These are phyloP conservation scores for Porites divaricata DNA, from an alignment of 92 coral and sea anemone species.

Conservation along the genomic window DNA sequence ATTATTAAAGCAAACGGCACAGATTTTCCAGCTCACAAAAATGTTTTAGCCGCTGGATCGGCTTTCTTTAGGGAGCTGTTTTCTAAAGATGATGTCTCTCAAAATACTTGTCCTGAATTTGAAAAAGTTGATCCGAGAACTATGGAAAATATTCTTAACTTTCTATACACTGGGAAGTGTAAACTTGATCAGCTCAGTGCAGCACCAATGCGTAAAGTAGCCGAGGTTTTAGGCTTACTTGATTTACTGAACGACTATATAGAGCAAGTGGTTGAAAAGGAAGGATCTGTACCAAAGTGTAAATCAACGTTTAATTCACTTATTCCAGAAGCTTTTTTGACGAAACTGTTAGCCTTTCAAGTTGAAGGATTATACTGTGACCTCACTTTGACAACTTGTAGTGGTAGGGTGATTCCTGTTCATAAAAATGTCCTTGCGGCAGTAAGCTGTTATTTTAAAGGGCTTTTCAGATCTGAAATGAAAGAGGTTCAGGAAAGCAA, in stretches of 20 bases:
- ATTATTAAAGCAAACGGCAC: conserved; percentile 34
- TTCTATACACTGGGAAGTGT: conserved; percentile 57
- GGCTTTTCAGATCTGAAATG: conserved; percentile 66
- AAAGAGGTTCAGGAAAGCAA: conserved; percentile 55
- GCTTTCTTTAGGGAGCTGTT: conserved; percentile 47
- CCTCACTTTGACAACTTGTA: conserved; percentile 40
- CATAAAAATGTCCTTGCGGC: conserved; percentile 69
- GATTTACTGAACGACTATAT: conserved; percentile 14
- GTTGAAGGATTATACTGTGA: conserved; percentile 54
- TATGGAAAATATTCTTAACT: conserved; percentile 38
- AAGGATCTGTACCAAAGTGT: conserved; percentile 19
- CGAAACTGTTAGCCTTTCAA: conserved; percentile 30
- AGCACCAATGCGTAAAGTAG: conserved; percentile 32
- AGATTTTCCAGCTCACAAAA: conserved; percentile 54
- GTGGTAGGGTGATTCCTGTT: conserved; percentile 45
- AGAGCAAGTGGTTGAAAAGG: conserved; percentile 1
- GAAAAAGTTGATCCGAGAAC: conserved; percentile 44
- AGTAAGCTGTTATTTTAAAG: conserved; percentile 62
- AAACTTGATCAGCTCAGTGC: conserved; percentile 38
- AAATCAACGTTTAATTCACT: conserved; percentile 32
- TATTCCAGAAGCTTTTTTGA: conserved; percentile 26
- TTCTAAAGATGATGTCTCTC: conserved; percentile 13
- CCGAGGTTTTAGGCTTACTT: conserved; percentile 36
- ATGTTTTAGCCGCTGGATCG: conserved; percentile 41
- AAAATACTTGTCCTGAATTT: conserved; percentile 22